Evolutionary conservation across 2,888 invertebrate genomes (phyloP), one percentile per base, ranked within the genome.

Genomic region (Pseudoips prasinana): DNA sequence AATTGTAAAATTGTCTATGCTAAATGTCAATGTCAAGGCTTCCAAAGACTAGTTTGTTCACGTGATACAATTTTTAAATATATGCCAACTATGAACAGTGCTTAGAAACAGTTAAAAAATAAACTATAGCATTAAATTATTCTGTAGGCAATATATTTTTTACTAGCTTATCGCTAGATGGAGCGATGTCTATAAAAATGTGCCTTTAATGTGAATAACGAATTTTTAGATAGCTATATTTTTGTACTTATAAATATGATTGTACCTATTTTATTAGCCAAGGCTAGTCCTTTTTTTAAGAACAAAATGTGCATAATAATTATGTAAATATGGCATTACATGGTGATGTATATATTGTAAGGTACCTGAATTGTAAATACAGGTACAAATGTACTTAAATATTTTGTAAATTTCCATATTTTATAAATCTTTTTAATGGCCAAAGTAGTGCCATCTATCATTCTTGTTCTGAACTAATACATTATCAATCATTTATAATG

Each of bases 201-300:
- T n/a, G n/a, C n/a, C n/a, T 14, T 14, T 5, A 48, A 53, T 77
- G 73, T 77, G 72, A 74, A 76, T 79, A 82, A 82, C 79, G 78
- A 83, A 81, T 82, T 85, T 79, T 75, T 83, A 79, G 67, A 72
- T 73, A 64, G 52, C 54, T 57, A 40, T 46, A 41, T 44, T 62
- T 64, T 61, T 66, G 51, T 67, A 61, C 60, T 52, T 59, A 40
- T 31, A 56, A 42, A 54, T 40, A 17, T 10, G 40, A 40, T 46
- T 8, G 40, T 47, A 51, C 46, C 40, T 34, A 37, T 29, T 43
- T 55, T 64, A 80, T 85, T 86, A 85, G 87, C 85, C 73, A 82
- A 65, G 84, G 85, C 87, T 88, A 88, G 87, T 88, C 87, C 75
- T 67, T 72, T 74, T 49, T 64, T 65, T 61, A 57, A 67, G 73